Evolutionary conservation across 2,113 vertebrate genomes (phyloP).

Genomic region (Bucco capensis): DNA sequence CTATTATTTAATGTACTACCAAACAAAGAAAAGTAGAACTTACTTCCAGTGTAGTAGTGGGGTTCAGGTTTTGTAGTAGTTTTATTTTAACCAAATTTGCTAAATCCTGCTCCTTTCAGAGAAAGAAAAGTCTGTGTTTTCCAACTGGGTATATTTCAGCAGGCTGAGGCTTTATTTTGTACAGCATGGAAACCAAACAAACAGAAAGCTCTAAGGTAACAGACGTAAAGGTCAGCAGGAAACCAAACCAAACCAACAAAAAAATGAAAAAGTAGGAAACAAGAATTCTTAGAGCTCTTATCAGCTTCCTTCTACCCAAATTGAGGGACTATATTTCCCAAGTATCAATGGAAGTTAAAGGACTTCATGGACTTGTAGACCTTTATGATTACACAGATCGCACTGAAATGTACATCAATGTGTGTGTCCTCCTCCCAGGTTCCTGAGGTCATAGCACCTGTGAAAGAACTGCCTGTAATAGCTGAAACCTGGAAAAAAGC

Average conservation of each 20-base stretch:
- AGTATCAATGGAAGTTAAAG: background rate
- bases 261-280: background rate
- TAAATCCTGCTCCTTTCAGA: background rate
- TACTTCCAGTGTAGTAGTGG: background rate
- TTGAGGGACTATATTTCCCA: background rate
- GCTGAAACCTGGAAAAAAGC: background rate
- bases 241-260: background rate
- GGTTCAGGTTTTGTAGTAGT: background rate
- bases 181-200: background rate
- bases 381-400: background rate
- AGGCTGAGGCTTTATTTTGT: background rate
- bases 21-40: background rate
- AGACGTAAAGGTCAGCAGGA: background rate
- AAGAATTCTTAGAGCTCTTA: background rate
- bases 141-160: background rate
- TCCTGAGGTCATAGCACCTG: background rate
- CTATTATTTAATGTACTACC: background rate
- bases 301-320: background rate
- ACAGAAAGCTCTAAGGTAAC: background rate
- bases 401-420: background rate
- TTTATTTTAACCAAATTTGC: background rate
- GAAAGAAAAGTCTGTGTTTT: background rate
- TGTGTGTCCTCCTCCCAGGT: background rate
- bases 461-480: background rate
- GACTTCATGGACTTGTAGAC: background rate